phyloP scores from a whole-genome alignment of 64 coral and sea anemone genomes.

The Astreopora myriophthalma region DNA sequence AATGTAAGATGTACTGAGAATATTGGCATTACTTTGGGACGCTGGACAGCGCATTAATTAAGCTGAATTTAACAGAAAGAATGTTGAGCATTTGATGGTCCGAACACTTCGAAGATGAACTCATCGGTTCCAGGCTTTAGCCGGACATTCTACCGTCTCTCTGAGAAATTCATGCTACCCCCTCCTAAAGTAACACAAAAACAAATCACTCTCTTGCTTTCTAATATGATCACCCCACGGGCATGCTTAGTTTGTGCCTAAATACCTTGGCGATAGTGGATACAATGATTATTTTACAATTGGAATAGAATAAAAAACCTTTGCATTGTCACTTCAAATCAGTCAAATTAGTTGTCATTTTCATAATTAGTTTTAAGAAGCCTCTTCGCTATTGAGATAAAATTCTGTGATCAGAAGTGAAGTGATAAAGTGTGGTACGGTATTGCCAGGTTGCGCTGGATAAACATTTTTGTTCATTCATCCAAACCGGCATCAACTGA shows the following conservation, averaged over 20 bases:
- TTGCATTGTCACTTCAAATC: not conserved
- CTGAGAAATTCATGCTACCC: too few relatives aligned
- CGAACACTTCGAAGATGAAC: not conserved
- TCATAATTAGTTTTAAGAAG: not conserved
- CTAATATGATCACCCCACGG: not conserved
- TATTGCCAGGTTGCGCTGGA: too few relatives aligned
- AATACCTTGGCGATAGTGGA: not conserved
- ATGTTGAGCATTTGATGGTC: not conserved
- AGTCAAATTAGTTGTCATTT: not conserved
- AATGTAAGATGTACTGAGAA: too few relatives aligned
- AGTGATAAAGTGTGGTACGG: not conserved
- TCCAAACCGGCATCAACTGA: not conserved
- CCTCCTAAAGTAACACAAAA: not conserved
- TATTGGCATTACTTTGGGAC: too few relatives aligned
- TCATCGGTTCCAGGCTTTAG: too few relatives aligned
- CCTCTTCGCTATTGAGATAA: not conserved
- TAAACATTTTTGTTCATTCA: not conserved
- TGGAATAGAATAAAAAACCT: too few relatives aligned
- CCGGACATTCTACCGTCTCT: too few relatives aligned
- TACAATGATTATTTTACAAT: not conserved
- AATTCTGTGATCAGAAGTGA: not conserved
- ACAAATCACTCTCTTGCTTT: not conserved
- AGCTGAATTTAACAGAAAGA: not conserved
- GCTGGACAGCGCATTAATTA: not conserved
- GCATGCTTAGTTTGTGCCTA: not conserved